A percentile compares a stretch with the other conserved stretches of the same genome.
These are phyloP conservation scores for Enoplosus armatus DNA, from an alignment of 2,797 vertebrate species.

Conservation along the genomic window DNA sequence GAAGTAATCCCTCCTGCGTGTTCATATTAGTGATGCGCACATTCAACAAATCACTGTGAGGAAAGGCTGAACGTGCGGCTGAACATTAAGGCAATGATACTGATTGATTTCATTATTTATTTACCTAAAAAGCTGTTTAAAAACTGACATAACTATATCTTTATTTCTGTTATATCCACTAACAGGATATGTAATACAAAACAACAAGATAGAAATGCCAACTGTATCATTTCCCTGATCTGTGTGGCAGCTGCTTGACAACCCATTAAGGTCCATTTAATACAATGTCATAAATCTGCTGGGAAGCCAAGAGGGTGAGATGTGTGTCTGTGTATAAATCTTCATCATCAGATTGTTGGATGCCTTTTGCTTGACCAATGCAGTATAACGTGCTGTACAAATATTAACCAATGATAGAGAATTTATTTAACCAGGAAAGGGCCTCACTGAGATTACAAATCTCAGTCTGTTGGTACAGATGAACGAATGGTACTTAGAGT, in stretches of 20 bases:
- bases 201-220: background rate
- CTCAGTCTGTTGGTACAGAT: background rate
- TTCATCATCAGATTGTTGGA: constrained; percentile 7
- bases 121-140: background rate
- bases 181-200: background rate
- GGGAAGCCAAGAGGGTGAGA: background rate
- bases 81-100: constrained; percentile 2
- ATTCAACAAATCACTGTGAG: constrained; percentile 4
- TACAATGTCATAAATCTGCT: background rate
- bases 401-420: background rate
- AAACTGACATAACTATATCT: background rate
- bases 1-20: constrained; percentile 30
- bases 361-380: background rate
- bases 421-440: background rate
- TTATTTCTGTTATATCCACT: background rate
- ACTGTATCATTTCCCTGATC: background rate
- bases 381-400: background rate
- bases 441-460: too few species aligned
- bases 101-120: constrained; percentile 7
- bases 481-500: background rate
- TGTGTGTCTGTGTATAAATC: background rate
- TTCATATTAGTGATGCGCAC: background rate
- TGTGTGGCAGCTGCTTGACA: background rate
- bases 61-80: background rate
- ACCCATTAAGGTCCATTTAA: background rate